A percentile compares a stretch with the other conserved stretches of the same genome.
Conservation (phyloP, 2,797 vertebrate genomes). For the Novumbra hubbsi region DNA sequence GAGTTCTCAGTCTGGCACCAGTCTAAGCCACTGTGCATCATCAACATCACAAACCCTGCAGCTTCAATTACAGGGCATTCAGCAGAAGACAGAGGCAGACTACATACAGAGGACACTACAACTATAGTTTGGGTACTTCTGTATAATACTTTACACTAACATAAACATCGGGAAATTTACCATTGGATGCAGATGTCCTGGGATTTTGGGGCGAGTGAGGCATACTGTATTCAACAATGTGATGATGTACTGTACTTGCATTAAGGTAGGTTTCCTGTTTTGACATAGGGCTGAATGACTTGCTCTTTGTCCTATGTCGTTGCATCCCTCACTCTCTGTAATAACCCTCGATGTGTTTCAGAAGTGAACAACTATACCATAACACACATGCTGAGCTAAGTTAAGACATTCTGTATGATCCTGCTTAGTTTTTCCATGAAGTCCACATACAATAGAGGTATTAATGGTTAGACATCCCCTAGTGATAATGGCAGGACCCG, state of each 20-base stretch:
- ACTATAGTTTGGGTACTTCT: slow-evolving; percentile 53
- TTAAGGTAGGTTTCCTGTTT: slow-evolving; percentile 48
- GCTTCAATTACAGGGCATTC: slow-evolving; percentile 70
- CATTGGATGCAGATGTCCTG: slow-evolving; percentile 42
- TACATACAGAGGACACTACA: slow-evolving; percentile 43
- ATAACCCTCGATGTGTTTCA: slow-evolving; percentile 41
- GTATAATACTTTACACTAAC: slow-evolving; percentile 42
- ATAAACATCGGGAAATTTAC: slow-evolving; percentile 17
- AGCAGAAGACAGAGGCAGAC: slow-evolving; percentile 29
- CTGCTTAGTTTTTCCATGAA: background rate
- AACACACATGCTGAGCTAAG: slow-evolving; percentile 41
- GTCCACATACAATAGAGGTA: background rate
- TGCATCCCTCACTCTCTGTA: slow-evolving; percentile 45
- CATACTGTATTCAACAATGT: slow-evolving; percentile 35
- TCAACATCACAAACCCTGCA: slow-evolving; percentile 49
- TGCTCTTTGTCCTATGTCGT: slow-evolving; percentile 54
- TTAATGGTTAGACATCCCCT: background rate
- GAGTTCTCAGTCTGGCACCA: slow-evolving; percentile 62
- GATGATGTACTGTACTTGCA: slow-evolving; percentile 26
- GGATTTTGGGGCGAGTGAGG: slow-evolving; percentile 43
- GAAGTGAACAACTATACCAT: slow-evolving; percentile 34
- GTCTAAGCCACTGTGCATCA: slow-evolving; percentile 60
- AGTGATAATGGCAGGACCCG: background rate
- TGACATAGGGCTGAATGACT: slow-evolving; percentile 43
- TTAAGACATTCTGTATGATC: slow-evolving; percentile 28